These are phyloP conservation scores for Brachyopa scutellaris DNA, from an alignment of 2,888 invertebrate species.

Conservation along the genomic window DNA sequence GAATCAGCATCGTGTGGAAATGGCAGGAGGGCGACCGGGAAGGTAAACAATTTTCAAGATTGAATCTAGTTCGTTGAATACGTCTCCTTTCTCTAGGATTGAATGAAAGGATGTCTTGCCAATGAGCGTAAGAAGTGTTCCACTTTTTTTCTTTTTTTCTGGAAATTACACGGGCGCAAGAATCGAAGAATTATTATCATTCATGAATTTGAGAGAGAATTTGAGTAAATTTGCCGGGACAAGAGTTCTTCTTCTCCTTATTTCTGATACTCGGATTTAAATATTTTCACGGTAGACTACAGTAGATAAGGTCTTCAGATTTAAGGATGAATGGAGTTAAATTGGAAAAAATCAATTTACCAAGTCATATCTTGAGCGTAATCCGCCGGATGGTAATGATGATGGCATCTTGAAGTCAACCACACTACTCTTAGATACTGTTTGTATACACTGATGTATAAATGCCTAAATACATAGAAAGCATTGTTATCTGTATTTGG, in stretches of 20 bases:
- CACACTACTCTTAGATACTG: constrained; percentile 30
- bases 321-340: constrained; percentile 44
- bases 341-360: constrained; percentile 59
- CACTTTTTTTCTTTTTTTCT: constrained; percentile 8
- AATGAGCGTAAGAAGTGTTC: constrained; percentile 19
- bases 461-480: too few relatives aligned
- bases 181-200: constrained; percentile 70
- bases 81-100: constrained; percentile 19
- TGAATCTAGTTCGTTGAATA: constrained; percentile 53
- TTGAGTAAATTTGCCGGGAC: constrained; percentile 57
- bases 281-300: constrained; percentile 26
- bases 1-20: constrained; percentile 33
- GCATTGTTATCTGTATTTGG: too few relatives aligned
- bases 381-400: constrained; percentile 55
- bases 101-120: constrained; percentile 38
- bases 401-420: constrained; percentile 63
- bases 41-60: constrained; percentile 69
- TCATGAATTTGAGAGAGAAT: constrained; percentile 66
- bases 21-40: constrained; percentile 50
- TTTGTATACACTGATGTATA: too few relatives aligned
- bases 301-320: constrained; percentile 18
- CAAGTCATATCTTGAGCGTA: constrained; percentile 60
- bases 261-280: constrained; percentile 41
- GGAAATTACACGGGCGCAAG: constrained; percentile 53
- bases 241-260: constrained; percentile 11